Base-by-base conservation (phyloP, 2,888 invertebrate species). In the Drosophila pullipes region DNA sequence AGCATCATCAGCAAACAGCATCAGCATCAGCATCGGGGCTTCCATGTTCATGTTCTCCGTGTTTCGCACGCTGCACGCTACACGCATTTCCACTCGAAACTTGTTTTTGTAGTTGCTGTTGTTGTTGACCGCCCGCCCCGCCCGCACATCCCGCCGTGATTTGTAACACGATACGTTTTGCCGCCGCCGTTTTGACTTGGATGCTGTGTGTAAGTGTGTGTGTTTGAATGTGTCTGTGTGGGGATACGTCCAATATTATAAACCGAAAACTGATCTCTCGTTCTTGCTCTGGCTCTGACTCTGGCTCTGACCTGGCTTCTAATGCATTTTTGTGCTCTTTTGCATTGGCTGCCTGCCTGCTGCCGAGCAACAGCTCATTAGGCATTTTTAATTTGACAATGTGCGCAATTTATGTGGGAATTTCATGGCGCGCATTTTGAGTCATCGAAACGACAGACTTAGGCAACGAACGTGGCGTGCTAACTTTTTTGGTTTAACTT, bases 391-490 rank as follows among this genome's bases (percentile, higher is more conserved):
- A 91, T 91, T 91, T 91, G 91, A 91, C 92, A 91, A 83, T 88
- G 81, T 83, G 80, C 83, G 89, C 89, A 90, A 91, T 91, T 92
- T 92, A 91, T 92, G 91, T 91, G 92, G 91, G 91, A 92, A 92
- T 88, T 88, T 82, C 80, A 80, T 76, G 76, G 74, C 76, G 76
- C 63, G 76, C 80, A 86, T 76, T 85, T 88, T 87, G 89, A 85
- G 83, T 89, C 89, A 85, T 89, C 85, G 64, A 63, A 69, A 85
- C 89, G 85, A 87, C 89, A 87, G 87, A 88, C 89, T 88, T 82
- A 89, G 74, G 83, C 87, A 85, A 79, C 87, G 80, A 88, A 88
- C 89, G 80, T 83, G 82, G 73, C 73, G 75, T 72, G 85, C 82
- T 70, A 58, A 74, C 60, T 53, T 68, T 68, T 47, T 74, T 77